Percentiles rank a stretch among this genome's conserved stretches.
These are phyloP conservation scores for Siderastrea radians DNA, from an alignment of 92 coral and sea anemone species.

Conservation along the genomic window DNA sequence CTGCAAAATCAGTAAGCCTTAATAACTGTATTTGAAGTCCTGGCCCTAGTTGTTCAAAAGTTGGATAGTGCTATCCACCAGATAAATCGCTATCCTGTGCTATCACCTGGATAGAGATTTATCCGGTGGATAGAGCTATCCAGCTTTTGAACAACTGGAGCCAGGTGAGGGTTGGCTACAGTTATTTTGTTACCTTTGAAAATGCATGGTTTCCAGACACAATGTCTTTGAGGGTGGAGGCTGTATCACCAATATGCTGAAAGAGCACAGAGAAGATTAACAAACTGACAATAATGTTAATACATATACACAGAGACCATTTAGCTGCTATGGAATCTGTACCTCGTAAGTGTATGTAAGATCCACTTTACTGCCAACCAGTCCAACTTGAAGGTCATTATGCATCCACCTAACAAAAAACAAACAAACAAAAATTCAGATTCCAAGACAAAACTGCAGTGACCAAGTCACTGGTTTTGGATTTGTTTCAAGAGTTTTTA, in stretches of 20 bases:
- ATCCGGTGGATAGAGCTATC: too few relatives aligned
- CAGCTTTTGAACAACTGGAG: too few relatives aligned
- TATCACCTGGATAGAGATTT: too few relatives aligned
- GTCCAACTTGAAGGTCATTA: slow-evolving; percentile 90
- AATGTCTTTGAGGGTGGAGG: slow-evolving; percentile 76
- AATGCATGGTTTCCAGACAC: slow-evolving; percentile 90
- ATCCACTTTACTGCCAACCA: slow-evolving; percentile 91
- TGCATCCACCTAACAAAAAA: slow-evolving; percentile 88
- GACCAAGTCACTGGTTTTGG: neutral
- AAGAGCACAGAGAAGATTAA: neutral
- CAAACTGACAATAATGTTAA: neutral
- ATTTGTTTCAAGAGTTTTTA: too few relatives aligned
- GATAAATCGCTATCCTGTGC: too few relatives aligned
- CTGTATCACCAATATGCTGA: slow-evolving; percentile 94
- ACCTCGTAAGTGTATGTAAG: slow-evolving; percentile 93
- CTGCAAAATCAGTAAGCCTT: too few relatives aligned
- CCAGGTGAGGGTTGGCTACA: too few relatives aligned
- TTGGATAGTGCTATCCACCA: too few relatives aligned
- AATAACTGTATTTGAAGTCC: too few relatives aligned
- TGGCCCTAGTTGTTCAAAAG: too few relatives aligned
- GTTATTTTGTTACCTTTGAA: slow-evolving; percentile 77
- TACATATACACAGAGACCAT: neutral
- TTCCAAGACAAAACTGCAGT: neutral
- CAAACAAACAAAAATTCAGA: neutral
- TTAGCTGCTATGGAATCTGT: neutral